These are phyloP conservation scores for Toxonevra muliebris DNA, from an alignment of 2,888 invertebrate species.

Conservation along the genomic window DNA sequence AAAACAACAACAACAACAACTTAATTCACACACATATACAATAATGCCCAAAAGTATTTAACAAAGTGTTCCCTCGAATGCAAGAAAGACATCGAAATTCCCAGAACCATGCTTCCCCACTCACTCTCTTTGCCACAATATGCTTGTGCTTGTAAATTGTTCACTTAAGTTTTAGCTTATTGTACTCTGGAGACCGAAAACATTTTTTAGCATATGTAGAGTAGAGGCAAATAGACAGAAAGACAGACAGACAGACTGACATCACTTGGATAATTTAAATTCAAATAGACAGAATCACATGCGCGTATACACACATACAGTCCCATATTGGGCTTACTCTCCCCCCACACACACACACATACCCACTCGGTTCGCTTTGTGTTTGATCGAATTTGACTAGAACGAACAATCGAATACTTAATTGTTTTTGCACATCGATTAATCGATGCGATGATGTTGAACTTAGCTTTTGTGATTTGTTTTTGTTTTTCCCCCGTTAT, in stretches of 20 bases:
- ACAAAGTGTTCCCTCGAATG: slow-evolving; percentile 23
- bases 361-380: not conserved
- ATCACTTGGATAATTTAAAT: slow-evolving; percentile 5
- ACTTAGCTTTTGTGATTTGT: not conserved
- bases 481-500: too few species aligned
- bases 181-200: slow-evolving; percentile 2
- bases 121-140: too few species aligned
- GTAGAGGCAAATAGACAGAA: not conserved
- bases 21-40: not conserved
- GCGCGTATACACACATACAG: not conserved
- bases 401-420: slow-evolving; percentile 2
- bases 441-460: slow-evolving; percentile 20
- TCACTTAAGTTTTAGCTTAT: too few species aligned
- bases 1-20: too few species aligned
- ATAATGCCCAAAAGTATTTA: slow-evolving; percentile 41
- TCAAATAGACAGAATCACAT: not conserved
- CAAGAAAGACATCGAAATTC: slow-evolving; percentile 24
- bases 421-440: slow-evolving; percentile 25
- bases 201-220: not conserved
- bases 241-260: slow-evolving; percentile 15
- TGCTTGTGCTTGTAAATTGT: too few species aligned
- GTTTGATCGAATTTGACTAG: too few species aligned
- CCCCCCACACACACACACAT: slow-evolving; percentile 9
- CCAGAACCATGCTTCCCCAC: too few species aligned
- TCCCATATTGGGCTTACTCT: too few species aligned